Evolutionary conservation across 2,113 vertebrate genomes (phyloP).

Genomic region (Actinemys pallida): DNA sequence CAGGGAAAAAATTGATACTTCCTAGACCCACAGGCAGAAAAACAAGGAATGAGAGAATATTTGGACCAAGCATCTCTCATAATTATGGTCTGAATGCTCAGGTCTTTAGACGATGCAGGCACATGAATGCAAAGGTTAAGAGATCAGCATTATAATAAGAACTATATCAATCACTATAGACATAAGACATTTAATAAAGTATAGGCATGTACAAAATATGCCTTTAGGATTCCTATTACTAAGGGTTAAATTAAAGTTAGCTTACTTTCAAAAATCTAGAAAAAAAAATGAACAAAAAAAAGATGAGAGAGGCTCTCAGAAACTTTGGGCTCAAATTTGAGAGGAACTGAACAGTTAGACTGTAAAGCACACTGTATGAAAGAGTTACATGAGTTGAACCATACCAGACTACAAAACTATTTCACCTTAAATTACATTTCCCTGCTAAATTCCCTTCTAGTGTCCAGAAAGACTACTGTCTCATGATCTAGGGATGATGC

Average conservation of each 20-base stretch:
- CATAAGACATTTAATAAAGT: neutral
- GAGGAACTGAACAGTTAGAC: neutral
- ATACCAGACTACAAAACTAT: conserved; percentile 2
- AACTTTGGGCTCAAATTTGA: neutral
- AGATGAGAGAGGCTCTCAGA: neutral
- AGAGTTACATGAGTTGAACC: neutral
- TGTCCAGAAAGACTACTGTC: neutral
- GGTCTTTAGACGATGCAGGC: neutral
- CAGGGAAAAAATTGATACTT: accelerated
- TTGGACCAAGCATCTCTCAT: neutral
- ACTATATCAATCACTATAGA: neutral
- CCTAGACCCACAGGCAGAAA: neutral
- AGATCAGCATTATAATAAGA: neutral
- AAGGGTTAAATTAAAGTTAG: neutral
- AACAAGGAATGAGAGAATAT: accelerated
- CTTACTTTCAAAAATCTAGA: neutral
- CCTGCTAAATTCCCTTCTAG: neutral
- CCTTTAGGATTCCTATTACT: neutral
- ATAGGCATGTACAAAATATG: neutral
- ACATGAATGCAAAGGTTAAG: neutral
- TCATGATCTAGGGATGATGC: neutral
- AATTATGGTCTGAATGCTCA: neutral
- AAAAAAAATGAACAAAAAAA: neutral
- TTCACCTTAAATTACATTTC: neutral
- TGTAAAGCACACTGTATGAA: accelerated